These are phyloP conservation scores for Neotoxoptera formosana DNA, from an alignment of 1,140 invertebrate species.

Conservation along the genomic window DNA sequence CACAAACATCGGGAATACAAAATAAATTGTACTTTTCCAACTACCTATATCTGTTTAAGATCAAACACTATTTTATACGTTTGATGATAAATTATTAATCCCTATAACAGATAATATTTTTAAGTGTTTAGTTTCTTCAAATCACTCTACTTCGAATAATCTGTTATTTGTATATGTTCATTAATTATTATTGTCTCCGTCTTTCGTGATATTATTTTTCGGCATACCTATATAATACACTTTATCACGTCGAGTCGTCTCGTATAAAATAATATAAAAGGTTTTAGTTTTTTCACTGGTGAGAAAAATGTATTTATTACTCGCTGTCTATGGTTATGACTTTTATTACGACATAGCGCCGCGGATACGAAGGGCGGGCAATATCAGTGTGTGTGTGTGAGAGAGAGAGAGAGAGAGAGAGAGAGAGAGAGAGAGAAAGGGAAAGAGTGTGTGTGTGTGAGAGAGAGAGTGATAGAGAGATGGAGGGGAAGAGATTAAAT, in stretches of 20 bases:
- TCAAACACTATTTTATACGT: not conserved
- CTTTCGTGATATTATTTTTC: not conserved
- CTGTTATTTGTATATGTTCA: not conserved
- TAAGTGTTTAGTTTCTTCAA: not conserved
- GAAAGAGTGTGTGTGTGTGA: too few species aligned
- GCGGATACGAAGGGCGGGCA: not conserved
- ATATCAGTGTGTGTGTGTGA: too few species aligned
- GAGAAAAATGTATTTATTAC: not conserved
- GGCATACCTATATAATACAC: not conserved
- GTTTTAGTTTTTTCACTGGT: not conserved
- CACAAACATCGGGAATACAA: too few species aligned
- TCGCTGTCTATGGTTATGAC: not conserved
- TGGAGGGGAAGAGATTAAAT: not conserved
- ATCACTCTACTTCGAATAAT: not conserved
- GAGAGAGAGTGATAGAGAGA: too few species aligned
- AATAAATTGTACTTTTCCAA: not conserved
- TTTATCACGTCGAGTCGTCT: not conserved
- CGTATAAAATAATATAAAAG: not conserved
- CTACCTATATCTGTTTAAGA: not conserved
- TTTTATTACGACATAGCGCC: not conserved
- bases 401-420: too few species aligned
- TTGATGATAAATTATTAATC: not conserved
- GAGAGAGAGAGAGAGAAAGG: too few species aligned
- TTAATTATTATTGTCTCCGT: not conserved
- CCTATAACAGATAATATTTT: not conserved